Conservation (phyloP, 2,888 invertebrate species). For the Morpho achilles region DNA sequence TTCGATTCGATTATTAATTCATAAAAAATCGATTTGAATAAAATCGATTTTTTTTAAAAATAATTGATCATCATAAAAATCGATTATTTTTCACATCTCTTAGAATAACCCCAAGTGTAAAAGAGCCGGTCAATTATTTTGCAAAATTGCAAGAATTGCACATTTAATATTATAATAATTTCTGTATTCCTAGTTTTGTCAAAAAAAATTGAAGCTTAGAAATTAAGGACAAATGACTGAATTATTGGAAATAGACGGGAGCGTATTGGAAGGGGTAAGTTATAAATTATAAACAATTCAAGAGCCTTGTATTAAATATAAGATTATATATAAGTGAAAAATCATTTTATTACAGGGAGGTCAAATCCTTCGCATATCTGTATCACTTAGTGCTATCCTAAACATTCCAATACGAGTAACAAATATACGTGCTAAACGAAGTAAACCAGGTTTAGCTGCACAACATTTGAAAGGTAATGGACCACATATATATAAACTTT, state of each 20-base stretch:
- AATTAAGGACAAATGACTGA: slow-evolving; percentile 38
- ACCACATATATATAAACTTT: not conserved
- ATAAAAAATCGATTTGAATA: no score
- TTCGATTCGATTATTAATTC: no score
- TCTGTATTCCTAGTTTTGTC: no score
- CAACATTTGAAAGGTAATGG: slow-evolving; percentile 87
- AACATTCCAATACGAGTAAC: slow-evolving; percentile 84
- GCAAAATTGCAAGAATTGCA: not conserved
- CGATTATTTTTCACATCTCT: no score
- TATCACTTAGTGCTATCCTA: slow-evolving; percentile 88
- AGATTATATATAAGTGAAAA: not conserved
- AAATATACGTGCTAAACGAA: slow-evolving; percentile 90
- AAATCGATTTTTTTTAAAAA: no score
- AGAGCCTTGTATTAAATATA: not conserved
- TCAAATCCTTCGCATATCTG: slow-evolving; percentile 90
- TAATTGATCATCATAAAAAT: no score
- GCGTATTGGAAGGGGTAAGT: slow-evolving; percentile 87
- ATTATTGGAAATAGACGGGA: slow-evolving; percentile 85
- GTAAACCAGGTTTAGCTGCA: slow-evolving; percentile 89
- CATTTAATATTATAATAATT: no score
- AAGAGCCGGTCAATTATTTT: no score
- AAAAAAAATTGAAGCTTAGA: not conserved
- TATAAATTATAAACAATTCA: slow-evolving; percentile 28
- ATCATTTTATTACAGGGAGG: slow-evolving; percentile 84
- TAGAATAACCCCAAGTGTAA: no score